Evolutionary conservation across 1,140 invertebrate species (phyloP).

Genomic region (Drosophila orosa): DNA sequence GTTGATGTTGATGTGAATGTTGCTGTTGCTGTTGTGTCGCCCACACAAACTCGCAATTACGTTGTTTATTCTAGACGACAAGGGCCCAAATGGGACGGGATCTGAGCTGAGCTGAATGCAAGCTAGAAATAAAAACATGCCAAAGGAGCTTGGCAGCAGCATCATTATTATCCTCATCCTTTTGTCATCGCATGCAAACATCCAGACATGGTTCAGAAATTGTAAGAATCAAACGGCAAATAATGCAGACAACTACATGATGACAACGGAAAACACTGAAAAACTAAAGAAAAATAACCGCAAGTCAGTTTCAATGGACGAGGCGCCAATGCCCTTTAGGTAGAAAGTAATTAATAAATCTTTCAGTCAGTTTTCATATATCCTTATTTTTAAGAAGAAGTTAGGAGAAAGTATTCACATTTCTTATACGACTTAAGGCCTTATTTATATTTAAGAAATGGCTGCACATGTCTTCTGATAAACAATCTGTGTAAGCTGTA

Average conservation of each 20-base stretch:
- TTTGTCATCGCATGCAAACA: conserved; percentile 78
- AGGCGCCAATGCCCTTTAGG: conserved; percentile 37
- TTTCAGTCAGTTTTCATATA: not conserved
- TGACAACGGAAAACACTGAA: conserved; percentile 63
- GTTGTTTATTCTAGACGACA: conserved; percentile 79
- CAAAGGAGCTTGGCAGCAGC: conserved; percentile 36
- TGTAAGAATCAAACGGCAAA: conserved; percentile 74
- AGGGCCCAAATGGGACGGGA: conserved; percentile 53
- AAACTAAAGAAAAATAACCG: conserved; percentile 33
- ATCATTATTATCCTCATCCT: conserved; percentile 56
- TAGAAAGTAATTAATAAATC: not conserved
- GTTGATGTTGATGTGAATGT: conserved; percentile 6
- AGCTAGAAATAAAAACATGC: conserved; percentile 57
- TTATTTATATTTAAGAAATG: not conserved
- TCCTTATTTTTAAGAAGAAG: not conserved
- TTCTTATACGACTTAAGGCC: not conserved
- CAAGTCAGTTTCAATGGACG: not conserved
- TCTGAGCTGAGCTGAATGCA: conserved; percentile 22
- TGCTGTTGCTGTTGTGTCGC: conserved; percentile 60
- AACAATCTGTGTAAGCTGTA: too few species aligned
- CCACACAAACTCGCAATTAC: conserved; percentile 80
- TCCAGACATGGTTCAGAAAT: conserved; percentile 71
- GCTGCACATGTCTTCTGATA: too few species aligned
- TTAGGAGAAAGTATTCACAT: not conserved
- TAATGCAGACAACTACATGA: conserved; percentile 69